Conservation (phyloP, 2,797 vertebrate species). For the Vespertilio murinus region DNA sequence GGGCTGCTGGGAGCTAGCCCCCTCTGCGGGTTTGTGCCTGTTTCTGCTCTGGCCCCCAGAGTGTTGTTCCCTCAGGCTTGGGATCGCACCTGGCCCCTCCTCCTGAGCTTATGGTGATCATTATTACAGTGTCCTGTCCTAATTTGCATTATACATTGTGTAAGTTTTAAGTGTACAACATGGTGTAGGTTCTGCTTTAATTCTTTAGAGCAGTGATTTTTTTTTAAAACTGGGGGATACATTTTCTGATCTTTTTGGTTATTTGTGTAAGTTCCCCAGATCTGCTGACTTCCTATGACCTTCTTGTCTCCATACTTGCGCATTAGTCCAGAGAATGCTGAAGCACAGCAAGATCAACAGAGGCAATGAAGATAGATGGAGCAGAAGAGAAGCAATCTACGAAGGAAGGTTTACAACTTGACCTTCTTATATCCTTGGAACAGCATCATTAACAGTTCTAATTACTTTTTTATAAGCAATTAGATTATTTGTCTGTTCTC, state of each 20-base stretch:
- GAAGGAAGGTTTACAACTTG: conserved; percentile 15
- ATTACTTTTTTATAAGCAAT: conserved; percentile 41
- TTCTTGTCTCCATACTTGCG: neutral
- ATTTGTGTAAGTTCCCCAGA: neutral
- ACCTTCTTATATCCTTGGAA: conserved; percentile 29
- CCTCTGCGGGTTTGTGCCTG: no score
- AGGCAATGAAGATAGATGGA: conserved; percentile 47
- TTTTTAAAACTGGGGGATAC: neutral
- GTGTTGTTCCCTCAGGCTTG: no score
- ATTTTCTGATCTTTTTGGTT: neutral
- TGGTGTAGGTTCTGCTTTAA: neutral
- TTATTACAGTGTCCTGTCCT: no score
- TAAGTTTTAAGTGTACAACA: neutral
- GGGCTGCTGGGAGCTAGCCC: no score
- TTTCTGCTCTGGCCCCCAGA: no score
- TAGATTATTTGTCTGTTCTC: neutral
- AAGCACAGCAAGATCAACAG: conserved; percentile 10
- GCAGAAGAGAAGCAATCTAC: conserved; percentile 14
- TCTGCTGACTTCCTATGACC: neutral
- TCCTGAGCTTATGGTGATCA: no score
- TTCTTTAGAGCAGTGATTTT: neutral
- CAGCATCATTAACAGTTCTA: neutral
- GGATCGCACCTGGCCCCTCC: no score
- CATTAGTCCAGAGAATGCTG: neutral
- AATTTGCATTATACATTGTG: no score